Conservation (phyloP, 2,888 invertebrate species). For the Cephus nigrinus region DNA sequence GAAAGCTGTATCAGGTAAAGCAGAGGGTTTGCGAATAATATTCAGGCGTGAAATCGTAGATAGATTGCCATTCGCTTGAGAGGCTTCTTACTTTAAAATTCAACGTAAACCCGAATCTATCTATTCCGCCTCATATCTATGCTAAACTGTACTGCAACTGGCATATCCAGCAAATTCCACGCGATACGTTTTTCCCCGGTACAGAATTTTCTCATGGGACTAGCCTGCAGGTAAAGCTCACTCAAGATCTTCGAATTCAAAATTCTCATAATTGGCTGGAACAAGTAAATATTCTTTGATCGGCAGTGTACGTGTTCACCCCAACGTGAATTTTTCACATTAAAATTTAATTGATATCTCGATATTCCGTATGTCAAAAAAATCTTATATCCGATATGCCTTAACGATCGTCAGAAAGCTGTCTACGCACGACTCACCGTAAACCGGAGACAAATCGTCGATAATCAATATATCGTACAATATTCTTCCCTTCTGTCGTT, state of each 20-base stretch:
- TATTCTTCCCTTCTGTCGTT: not conserved
- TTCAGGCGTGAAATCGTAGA: not conserved
- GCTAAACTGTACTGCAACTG: constrained; percentile 11
- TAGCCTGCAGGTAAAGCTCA: not conserved
- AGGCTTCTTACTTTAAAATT: constrained; percentile 11
- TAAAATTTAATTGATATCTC: not conserved
- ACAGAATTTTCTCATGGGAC: not conserved
- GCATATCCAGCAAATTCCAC: not conserved
- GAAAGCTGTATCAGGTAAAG: not conserved
- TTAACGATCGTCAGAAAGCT: not conserved
- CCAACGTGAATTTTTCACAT: not conserved
- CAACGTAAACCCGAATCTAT: constrained; percentile 7
- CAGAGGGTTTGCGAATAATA: not conserved
- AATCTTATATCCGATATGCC: not conserved
- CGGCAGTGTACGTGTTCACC: not conserved
- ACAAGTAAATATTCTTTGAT: not conserved
- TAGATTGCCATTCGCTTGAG: not conserved
- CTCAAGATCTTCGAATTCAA: not conserved
- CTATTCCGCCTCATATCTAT: constrained; percentile 17
- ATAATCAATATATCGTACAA: constrained; percentile 1
- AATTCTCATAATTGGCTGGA: not conserved
- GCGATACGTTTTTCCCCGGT: not conserved
- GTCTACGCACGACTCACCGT: not conserved
- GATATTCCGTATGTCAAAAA: not conserved
- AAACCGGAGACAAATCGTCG: not conserved